Percentiles rank a stretch among this genome's conserved stretches.
Evolutionary conservation across 2,113 vertebrate species (phyloP).

Genomic region (Myotis lucifugus): DNA sequence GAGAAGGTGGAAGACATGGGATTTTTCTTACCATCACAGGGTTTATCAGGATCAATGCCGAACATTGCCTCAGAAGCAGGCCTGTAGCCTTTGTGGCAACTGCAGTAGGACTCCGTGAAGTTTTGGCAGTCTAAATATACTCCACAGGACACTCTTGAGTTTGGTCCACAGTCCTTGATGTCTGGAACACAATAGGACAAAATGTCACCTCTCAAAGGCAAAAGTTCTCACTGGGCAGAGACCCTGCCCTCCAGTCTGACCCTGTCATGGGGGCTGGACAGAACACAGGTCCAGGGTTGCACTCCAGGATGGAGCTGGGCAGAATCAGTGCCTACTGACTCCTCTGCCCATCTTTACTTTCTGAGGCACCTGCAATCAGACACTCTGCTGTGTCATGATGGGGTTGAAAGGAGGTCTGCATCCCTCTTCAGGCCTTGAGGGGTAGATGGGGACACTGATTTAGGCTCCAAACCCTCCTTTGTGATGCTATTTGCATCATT

Average conservation of each 20-base stretch:
- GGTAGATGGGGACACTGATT: neutral
- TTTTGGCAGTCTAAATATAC: neutral
- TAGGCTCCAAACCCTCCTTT: neutral
- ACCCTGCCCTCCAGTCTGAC: neutral
- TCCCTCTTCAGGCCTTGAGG: neutral
- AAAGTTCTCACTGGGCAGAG: neutral
- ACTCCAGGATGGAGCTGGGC: too few relatives aligned
- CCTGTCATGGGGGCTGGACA: neutral
- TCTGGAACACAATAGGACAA: conserved; percentile 35
- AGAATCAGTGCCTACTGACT: too few relatives aligned
- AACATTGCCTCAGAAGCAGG: neutral
- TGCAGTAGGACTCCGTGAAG: neutral
- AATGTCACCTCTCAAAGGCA: neutral
- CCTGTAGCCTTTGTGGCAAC: rapidly evolving
- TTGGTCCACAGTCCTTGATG: neutral
- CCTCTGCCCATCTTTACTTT: neutral
- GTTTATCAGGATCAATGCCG: neutral
- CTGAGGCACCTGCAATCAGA: neutral
- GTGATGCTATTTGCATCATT: neutral
- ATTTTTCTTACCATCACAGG: neutral
- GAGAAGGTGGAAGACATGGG: neutral
- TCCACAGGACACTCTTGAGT: neutral
- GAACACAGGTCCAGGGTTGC: neutral
- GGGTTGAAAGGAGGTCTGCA: neutral
- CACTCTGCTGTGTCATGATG: neutral